Percentiles rank a stretch among this genome's conserved stretches.
These are phyloP conservation scores for Typhlichthys eigenmanni DNA, from an alignment of 2,797 vertebrate species.

Conservation along the genomic window DNA sequence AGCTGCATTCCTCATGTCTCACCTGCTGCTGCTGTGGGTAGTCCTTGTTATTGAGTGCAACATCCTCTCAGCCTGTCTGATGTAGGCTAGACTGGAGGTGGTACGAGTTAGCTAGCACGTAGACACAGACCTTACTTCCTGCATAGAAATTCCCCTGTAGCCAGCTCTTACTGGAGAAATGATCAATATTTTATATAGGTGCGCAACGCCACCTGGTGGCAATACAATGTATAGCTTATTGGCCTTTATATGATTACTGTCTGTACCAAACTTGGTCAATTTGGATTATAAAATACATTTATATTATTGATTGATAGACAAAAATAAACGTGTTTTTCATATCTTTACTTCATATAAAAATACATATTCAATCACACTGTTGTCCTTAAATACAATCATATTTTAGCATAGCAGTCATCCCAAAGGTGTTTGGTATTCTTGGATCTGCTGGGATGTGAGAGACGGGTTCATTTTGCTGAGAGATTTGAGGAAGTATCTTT, in stretches of 20 bases:
- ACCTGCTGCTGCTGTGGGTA: conserved; percentile 47
- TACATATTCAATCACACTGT: no score
- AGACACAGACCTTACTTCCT: conserved; percentile 67
- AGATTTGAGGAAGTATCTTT: conserved; percentile 79
- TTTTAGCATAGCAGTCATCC: conserved; percentile 32
- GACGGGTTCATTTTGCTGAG: conserved; percentile 83
- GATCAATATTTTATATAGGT: conserved; percentile 38
- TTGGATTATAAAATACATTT: no score
- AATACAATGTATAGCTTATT: conserved; percentile 12
- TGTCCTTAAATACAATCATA: neutral
- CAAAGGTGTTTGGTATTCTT: conserved; percentile 76
- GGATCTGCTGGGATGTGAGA: conserved; percentile 78
- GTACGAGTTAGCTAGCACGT: conserved; percentile 74
- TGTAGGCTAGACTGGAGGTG: conserved; percentile 29
- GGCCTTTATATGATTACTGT: neutral
- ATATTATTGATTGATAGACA: neutral
- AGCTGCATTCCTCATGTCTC: conserved; percentile 14
- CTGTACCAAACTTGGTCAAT: neutral
- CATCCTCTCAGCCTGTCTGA: conserved; percentile 27
- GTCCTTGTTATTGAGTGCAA: conserved; percentile 16
- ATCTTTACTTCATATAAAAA: conserved; percentile 34
- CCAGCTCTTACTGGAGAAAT: conserved; percentile 4
- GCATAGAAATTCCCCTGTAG: conserved; percentile 25
- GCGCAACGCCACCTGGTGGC: conserved; percentile 45
- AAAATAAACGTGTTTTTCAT: neutral